Percentiles rank a stretch among this genome's conserved stretches.
phyloP scores from a whole-genome alignment of 2,888 invertebrate genomes.

The Invenusta paracnida region DNA sequence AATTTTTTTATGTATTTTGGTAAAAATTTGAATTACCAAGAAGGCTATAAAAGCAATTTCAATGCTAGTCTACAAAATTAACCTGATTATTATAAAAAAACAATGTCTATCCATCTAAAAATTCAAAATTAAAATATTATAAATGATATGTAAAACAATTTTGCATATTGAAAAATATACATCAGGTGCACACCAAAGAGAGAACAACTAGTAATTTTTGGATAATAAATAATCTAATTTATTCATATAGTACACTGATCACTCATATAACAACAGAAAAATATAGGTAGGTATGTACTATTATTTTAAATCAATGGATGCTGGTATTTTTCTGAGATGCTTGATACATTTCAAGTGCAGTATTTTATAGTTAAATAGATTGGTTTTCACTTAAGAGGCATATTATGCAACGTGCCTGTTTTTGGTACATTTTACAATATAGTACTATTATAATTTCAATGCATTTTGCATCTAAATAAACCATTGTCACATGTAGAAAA shows the following conservation, averaged over 20 bases:
- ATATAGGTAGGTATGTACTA: background rate
- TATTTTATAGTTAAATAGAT: background rate
- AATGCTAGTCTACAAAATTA: background rate
- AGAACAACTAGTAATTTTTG: background rate
- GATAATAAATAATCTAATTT: background rate
- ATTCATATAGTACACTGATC: background rate
- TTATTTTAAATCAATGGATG: background rate
- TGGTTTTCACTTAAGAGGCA: background rate
- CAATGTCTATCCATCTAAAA: background rate
- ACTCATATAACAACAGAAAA: background rate
- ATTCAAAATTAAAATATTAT: background rate
- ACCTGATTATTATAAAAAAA: background rate
- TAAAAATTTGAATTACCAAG: background rate
- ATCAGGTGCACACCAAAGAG: background rate
- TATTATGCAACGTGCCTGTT: background rate
- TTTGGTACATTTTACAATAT: background rate
- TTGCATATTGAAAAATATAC: background rate
- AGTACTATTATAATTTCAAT: background rate
- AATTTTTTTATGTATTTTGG: too few species aligned
- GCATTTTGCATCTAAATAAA: too few species aligned
- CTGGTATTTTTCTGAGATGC: background rate
- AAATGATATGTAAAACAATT: background rate
- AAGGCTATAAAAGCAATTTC: background rate
- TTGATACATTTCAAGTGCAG: background rate
- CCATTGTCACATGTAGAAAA: too few species aligned